phyloP scores from a whole-genome alignment of 2,888 invertebrate species.

The Agrochola lychnidis region DNA sequence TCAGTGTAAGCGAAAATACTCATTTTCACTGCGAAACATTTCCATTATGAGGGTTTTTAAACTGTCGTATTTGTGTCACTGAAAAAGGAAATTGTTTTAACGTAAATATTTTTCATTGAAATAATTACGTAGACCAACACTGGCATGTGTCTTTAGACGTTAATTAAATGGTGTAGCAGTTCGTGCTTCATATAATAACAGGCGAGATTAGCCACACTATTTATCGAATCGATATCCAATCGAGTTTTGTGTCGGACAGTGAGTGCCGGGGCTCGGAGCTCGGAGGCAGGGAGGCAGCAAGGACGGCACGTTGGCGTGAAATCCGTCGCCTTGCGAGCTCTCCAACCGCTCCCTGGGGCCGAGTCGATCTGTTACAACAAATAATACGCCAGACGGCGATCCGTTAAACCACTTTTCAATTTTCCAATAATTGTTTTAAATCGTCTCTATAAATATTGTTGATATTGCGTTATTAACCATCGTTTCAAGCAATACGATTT shows the following conservation, averaged over 20 bases:
- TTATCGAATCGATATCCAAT: conserved; percentile 65
- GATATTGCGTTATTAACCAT: conserved; percentile 31
- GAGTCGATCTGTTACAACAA: conserved; percentile 70
- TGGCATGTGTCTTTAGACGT: conserved; percentile 18
- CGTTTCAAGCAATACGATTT: conserved; percentile 11
- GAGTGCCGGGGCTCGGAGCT: conserved; percentile 13
- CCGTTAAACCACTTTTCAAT: conserved; percentile 71
- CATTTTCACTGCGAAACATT: conserved; percentile 41
- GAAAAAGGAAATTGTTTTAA: conserved; percentile 24
- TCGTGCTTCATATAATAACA: conserved; percentile 58
- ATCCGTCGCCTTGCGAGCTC: conserved; percentile 59
- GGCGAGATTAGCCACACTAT: conserved; percentile 53
- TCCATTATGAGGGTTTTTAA: conserved; percentile 30
- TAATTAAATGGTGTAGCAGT: conserved; percentile 34
- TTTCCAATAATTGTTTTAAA: conserved; percentile 66
- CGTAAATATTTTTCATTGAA: conserved; percentile 17
- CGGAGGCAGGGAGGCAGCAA: conserved; percentile 39
- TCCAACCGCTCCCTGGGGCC: conserved; percentile 66
- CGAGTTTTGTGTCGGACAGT: conserved; percentile 54
- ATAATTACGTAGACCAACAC: conserved; percentile 31
- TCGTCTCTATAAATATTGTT: conserved; percentile 53
- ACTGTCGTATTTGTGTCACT: conserved; percentile 12
- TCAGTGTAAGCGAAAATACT: conserved; percentile 44
- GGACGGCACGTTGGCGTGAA: conserved; percentile 56
- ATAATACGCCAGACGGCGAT: conserved; percentile 69